A percentile compares a stretch with the other conserved stretches of the same genome.
Conservation (phyloP, 2,797 vertebrate genomes). For the Paramormyrops hopkinsi region DNA sequence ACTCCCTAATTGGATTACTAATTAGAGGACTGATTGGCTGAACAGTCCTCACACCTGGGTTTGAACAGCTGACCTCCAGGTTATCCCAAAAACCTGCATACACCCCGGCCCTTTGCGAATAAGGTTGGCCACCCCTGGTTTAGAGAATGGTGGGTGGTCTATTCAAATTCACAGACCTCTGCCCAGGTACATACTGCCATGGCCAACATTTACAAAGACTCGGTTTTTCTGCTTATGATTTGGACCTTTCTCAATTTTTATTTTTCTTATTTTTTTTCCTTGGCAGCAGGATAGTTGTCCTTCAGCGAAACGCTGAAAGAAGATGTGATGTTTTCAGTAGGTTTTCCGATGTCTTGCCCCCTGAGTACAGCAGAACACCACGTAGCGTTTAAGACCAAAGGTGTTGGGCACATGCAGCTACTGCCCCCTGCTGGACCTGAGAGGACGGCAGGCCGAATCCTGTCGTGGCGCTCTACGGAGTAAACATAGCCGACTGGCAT, state of each 20-base stretch:
- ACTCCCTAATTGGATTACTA: too few species aligned
- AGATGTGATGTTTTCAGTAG: background rate
- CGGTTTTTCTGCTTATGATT: background rate
- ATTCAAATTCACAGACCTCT: background rate
- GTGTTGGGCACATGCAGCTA: background rate
- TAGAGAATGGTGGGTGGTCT: background rate
- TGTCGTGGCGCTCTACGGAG: background rate
- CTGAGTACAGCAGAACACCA: background rate
- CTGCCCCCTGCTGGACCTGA: background rate
- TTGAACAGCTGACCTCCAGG: too few species aligned
- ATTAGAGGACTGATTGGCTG: too few species aligned
- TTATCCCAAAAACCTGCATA: too few species aligned
- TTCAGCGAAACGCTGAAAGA: background rate
- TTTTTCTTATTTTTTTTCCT: background rate
- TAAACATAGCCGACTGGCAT: background rate
- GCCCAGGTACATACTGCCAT: background rate
- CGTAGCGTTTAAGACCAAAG: background rate
- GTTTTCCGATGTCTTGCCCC: background rate
- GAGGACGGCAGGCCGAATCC: background rate
- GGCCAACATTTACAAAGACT: background rate
- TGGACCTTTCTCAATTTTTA: background rate
- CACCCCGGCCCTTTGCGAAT: too few species aligned
- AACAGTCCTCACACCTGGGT: too few species aligned
- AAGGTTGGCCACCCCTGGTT: background rate
- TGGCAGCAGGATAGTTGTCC: background rate